Evolutionary conservation across 2,888 invertebrate genomes (phyloP), one percentile per base, ranked within the genome.

Genomic region (Ectemnius lituratus): DNA sequence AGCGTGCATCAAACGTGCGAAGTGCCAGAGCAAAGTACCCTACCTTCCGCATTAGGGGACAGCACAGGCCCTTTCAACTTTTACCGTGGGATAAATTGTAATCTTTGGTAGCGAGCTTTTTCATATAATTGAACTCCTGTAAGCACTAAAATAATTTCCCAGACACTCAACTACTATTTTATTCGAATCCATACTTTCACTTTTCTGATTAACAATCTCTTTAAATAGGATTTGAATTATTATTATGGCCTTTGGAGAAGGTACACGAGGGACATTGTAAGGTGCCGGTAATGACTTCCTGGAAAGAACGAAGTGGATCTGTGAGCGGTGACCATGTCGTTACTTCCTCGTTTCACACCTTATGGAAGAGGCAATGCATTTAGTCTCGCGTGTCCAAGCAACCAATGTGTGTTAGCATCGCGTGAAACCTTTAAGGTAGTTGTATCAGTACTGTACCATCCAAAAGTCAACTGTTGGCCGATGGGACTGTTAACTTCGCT

Each of bases 271-370:
- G 37, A 37, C 37, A 37, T 11, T 66, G 73, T 79, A 70, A 82
- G 76, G 69, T 67, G 69, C 47, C 68, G 45, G 37, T 61, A 70
- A 78, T 70, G 76, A 68, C 59, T 83, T 83, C 83, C 57, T 59
- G 75, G 83, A 84, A 83, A 27, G 64, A 61, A 58, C 37, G 77
- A 70, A 79, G 71, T 79, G 78, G 76, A 78, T 70, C 70, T 80
- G 62, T 79, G 84, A 46, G 67, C 85, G 79, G 58, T 61, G 73
- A 69, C 76, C 81, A 70, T 73, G 63, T 81, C 85, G 79, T 77
- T 76, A 80, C 81, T 83, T 85, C 84, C 83, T 85, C 73, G 76
- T 75, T 84, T 84, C 82, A 75, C 84, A 82, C 82, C 73, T 78
- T 72, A 82, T 73, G 37, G 72, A 80, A 67, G 61, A 70, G 65